These are phyloP conservation scores for Chionis minor DNA, from an alignment of 2,113 vertebrate species.

Conservation along the genomic window DNA sequence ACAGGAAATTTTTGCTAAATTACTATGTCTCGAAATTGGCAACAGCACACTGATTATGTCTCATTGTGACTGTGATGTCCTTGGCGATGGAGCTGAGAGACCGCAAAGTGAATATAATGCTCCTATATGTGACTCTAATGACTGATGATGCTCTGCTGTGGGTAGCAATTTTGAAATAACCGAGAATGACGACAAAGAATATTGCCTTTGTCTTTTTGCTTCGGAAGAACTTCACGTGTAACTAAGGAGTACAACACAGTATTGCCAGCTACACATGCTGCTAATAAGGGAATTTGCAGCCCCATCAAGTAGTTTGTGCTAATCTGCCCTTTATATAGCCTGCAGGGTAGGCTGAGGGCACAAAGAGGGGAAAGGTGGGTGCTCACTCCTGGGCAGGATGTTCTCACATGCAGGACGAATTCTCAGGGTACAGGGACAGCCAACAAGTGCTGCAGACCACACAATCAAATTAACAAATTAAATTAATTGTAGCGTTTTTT, in stretches of 20 bases:
- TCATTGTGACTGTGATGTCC: conserved; percentile 37
- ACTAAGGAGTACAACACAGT: conserved; percentile 1
- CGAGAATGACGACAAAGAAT: conserved; percentile 17
- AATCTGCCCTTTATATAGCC: neutral
- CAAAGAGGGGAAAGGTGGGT: rapidly evolving
- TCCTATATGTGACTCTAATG: conserved; percentile 60
- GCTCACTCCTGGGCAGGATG: neutral
- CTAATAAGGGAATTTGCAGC: conserved; percentile 22
- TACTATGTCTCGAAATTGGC: conserved; percentile 10
- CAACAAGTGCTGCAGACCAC: neutral
- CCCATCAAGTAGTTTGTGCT: neutral
- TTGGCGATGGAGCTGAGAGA: conserved; percentile 20
- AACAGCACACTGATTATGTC: conserved; percentile 13
- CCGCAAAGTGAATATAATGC: conserved; percentile 23
- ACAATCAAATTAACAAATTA: neutral
- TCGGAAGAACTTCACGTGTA: conserved; percentile 15
- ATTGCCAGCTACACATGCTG: neutral
- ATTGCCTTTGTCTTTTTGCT: conserved; percentile 34
- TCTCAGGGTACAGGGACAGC: neutral
- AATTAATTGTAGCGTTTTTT: neutral
- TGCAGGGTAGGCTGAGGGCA: neutral
- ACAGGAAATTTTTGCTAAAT: conserved; percentile 42
- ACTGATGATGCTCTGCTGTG: conserved; percentile 49
- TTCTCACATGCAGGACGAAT: neutral
- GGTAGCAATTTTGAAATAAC: conserved; percentile 57